Base-by-base conservation (phyloP, 2,797 vertebrate genomes). In the Chromobotia macracanthus region DNA sequence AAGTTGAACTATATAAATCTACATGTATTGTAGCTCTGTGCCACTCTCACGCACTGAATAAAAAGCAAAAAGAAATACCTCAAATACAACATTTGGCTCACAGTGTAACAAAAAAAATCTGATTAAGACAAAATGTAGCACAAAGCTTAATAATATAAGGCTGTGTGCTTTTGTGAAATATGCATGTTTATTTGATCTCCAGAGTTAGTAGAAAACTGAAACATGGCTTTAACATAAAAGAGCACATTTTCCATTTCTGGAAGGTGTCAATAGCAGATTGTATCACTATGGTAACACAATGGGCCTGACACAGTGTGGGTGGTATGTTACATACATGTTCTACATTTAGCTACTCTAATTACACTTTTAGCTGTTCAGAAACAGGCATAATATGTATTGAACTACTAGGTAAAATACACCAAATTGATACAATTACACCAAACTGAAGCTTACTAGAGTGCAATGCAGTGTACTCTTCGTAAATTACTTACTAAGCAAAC, bases 271-370 rank as follows among this genome's bases (percentile, higher is more conserved):
- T 65, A 90, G 80, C 89, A n/a, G n/a, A n/a, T n/a, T 91, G 88
- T 88, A 91, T 94, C 72, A n/a, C 93, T 91, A 94, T 94, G 92
- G 92, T 84, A 94, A 94, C 93, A 85, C 88, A 90, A 89, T 89
- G 83, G 86, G 80, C 79, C 83, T 90, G 86, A 87, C 85, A 90
- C 84, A 84, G 89, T 58, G 92, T 93, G 90, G 92, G 92, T 90
- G 92, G 86, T 80, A 85, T 88, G 83, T 85, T 87, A 84, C 88
- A 92, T 87, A 87, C 87, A 92, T 90, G 89, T 89, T 89, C 86
- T 89, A 82, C 58, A 75, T 88, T 91, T 89, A 90, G 88, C 87
- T 80, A 55, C 81, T 80, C 61, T 87, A 90, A 93, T 93, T 89
- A 91, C 88, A 89, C 87, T 83, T 58, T 70, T 16, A 61, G 77